A percentile compares a stretch with the other conserved stretches of the same genome.
phyloP scores from a whole-genome alignment of 1,140 invertebrate genomes.

The Prorops nasuta region DNA sequence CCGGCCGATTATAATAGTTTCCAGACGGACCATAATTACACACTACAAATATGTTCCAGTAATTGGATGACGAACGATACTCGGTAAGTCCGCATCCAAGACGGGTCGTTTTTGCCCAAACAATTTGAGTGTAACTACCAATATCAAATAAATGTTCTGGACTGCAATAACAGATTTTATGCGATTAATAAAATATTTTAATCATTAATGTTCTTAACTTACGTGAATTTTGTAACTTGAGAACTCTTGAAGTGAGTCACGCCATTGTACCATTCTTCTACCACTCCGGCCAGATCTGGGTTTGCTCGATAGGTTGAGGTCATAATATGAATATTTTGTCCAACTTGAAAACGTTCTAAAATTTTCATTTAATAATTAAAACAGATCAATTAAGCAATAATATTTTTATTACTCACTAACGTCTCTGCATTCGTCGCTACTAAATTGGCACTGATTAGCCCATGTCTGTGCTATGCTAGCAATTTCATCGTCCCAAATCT shows the following conservation, averaged over 20 bases:
- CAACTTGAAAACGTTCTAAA: conserved; percentile 34
- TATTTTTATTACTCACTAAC: conserved; percentile 40
- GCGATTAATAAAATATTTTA: too few species aligned
- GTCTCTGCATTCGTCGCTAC: conserved; percentile 57
- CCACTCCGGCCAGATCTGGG: too few species aligned
- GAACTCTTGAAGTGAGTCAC: conserved; percentile 25
- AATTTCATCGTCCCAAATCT: conserved; percentile 60
- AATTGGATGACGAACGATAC: conserved; percentile 14
- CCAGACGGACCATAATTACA: conserved; percentile 57
- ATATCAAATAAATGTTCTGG: too few species aligned
- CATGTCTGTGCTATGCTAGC: conserved; percentile 59
- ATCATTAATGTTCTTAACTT: background rate
- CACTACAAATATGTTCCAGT: conserved; percentile 21
- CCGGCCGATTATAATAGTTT: conserved; percentile 18
- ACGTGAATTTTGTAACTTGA: background rate
- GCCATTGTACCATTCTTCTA: conserved; percentile 8
- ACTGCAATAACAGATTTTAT: too few species aligned
- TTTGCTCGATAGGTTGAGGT: too few species aligned
- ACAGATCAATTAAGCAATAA: too few species aligned
- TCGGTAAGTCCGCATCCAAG: conserved; percentile 40
- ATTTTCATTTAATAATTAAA: too few species aligned
- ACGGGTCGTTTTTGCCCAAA: conserved; percentile 42
- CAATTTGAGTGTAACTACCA: conserved; percentile 26
- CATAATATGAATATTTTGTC: conserved; percentile 49
- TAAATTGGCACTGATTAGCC: conserved; percentile 59